These are phyloP conservation scores for Glaucidium brasilianum DNA, from an alignment of 2,113 vertebrate genomes.

Conservation along the genomic window DNA sequence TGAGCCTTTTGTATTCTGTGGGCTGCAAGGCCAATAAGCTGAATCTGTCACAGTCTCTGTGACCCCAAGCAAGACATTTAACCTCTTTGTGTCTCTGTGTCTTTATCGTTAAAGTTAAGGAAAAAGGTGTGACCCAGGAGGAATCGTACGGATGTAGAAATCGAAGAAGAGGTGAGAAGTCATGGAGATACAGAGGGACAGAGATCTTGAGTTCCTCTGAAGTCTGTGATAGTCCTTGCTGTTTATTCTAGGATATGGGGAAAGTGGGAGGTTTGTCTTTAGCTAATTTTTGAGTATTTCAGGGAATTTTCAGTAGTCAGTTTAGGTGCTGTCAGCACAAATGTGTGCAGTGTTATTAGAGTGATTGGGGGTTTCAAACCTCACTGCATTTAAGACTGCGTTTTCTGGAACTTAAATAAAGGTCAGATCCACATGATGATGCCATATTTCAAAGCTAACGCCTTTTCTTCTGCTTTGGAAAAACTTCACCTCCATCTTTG, in stretches of 20 bases:
- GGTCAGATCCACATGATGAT: not conserved
- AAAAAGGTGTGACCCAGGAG: not conserved
- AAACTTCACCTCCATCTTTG: not conserved
- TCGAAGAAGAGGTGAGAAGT: not conserved
- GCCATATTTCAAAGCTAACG: not conserved
- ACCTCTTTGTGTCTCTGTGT: not conserved
- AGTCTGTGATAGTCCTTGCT: not conserved
- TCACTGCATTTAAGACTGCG: not conserved
- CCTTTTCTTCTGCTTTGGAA: not conserved
- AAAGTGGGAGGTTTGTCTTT: not conserved
- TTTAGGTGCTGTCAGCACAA: not conserved
- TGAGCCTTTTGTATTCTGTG: not conserved
- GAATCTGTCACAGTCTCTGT: not conserved
- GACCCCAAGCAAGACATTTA: not conserved
- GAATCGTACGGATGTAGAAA: not conserved
- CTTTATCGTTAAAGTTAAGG: not conserved
- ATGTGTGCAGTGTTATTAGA: not conserved
- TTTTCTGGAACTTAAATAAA: not conserved
- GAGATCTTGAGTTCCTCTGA: not conserved
- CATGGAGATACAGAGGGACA: not conserved
- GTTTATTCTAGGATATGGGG: not conserved
- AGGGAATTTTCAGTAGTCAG: not conserved
- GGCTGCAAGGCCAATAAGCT: not conserved
- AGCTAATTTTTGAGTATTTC: not conserved
- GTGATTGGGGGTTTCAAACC: not conserved